A percentile compares a stretch with the other conserved stretches of the same genome.
phyloP scores from a whole-genome alignment of 1,140 invertebrate genomes.

The Drosophila sproati region DNA sequence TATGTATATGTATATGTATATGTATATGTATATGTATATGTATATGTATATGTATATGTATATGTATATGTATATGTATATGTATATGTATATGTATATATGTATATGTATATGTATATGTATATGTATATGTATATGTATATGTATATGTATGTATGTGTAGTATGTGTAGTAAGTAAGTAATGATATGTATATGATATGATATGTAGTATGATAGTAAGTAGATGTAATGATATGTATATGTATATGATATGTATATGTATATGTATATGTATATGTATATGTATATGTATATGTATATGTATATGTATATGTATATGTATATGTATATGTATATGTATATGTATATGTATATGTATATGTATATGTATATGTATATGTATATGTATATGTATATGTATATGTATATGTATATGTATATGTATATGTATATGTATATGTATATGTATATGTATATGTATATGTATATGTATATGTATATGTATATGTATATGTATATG shows the following conservation, averaged over 20 bases:
- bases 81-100: slow-evolving; percentile 1
- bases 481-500: not conserved
- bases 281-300: not conserved
- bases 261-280: not conserved
- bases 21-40: not conserved
- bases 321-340: slow-evolving; percentile 2
- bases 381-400: not conserved
- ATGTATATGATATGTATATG: not conserved
- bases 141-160: not conserved
- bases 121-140: not conserved
- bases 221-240: too few species aligned
- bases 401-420: not conserved
- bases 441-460: not conserved
- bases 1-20: not conserved
- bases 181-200: slow-evolving; percentile 1
- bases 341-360: not conserved
- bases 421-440: slow-evolving; percentile 2
- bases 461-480: slow-evolving; percentile 1
- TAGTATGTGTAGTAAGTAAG: too few species aligned
- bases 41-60: slow-evolving; percentile 3
- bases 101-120: not conserved
- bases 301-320: not conserved
- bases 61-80: not conserved
- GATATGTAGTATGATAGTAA: too few species aligned
- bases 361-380: not conserved